Evolutionary conservation across 2,113 vertebrate genomes (phyloP).

Genomic region (Phylloscopus whistleri): DNA sequence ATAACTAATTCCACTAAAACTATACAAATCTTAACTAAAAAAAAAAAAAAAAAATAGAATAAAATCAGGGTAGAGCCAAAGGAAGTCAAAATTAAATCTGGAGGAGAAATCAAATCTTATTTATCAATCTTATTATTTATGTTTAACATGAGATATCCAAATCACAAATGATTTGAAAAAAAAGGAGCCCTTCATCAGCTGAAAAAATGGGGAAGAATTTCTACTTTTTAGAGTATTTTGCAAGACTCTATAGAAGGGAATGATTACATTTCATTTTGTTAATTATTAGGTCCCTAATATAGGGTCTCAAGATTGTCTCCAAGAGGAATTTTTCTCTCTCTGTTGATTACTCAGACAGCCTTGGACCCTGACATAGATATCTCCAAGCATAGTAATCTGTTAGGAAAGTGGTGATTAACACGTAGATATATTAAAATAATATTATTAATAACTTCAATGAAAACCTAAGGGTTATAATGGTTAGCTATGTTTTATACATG

Average conservation of each 20-base stretch:
- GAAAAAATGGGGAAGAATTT: not conserved
- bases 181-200: accelerated
- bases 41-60: too few relatives aligned
- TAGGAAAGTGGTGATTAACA: not conserved
- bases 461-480: not conserved
- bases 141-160: not conserved
- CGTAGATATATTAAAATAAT: not conserved
- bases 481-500: not conserved
- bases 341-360: not conserved
- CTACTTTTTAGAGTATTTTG: not conserved
- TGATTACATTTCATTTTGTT: not conserved
- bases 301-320: not conserved
- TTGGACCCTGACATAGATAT: not conserved
- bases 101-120: not conserved
- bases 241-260: not conserved
- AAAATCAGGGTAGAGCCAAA: not conserved
- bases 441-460: not conserved
- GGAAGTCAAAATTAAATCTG: not conserved
- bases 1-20: not conserved
- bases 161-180: not conserved
- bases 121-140: not conserved
- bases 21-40: not conserved
- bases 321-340: not conserved
- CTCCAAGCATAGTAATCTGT: not conserved
- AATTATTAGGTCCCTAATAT: not conserved